Evolutionary conservation across 2,888 invertebrate genomes (phyloP).

Genomic region (Alloscopus bannaensis): DNA sequence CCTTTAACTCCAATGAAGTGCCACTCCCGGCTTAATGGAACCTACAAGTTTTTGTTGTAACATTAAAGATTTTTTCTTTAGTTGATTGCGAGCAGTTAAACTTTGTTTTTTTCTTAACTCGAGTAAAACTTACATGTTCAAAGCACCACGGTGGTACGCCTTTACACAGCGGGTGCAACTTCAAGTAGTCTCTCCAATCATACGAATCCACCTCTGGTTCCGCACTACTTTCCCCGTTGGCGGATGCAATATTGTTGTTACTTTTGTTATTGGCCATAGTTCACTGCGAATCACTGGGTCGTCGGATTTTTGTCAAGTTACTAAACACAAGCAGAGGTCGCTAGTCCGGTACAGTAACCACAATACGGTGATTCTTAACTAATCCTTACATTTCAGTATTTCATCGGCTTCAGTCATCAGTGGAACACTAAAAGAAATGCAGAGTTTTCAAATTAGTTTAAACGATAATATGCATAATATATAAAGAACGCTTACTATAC

Average conservation of each 20-base stretch:
- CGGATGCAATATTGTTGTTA: neutral
- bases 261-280: constrained; percentile 19
- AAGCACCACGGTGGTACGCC: constrained; percentile 61
- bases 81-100: neutral
- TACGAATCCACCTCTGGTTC: constrained; percentile 15
- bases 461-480: no score
- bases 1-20: constrained; percentile 47
- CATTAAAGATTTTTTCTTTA: neutral
- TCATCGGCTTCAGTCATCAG: neutral
- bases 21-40: constrained; percentile 61
- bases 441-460: no score
- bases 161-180: constrained; percentile 26
- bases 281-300: no score
- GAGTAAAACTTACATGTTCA: constrained; percentile 53
- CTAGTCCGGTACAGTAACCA: no score
- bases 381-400: neutral
- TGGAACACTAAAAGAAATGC: no score
- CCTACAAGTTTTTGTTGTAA: constrained; percentile 32
- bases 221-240: neutral
- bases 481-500: no score
- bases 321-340: no score
- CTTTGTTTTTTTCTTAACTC: neutral
- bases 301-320: no score
- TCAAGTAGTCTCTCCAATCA: constrained; percentile 45
- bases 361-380: neutral